These are phyloP conservation scores for Pseudochromis fuscus DNA, from an alignment of 2,797 vertebrate genomes.

Conservation along the genomic window DNA sequence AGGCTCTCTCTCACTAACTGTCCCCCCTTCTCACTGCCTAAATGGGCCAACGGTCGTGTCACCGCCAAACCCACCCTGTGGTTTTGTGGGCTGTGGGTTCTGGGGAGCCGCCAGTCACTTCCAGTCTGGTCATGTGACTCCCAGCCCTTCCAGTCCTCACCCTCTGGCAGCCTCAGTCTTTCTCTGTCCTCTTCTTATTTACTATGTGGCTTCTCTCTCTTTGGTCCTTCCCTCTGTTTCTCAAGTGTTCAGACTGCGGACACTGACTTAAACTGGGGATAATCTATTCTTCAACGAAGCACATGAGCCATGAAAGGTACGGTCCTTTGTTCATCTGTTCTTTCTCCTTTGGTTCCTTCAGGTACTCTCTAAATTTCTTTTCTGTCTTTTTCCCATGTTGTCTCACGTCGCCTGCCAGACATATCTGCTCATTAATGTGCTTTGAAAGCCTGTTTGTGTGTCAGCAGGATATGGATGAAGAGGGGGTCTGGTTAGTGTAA, in stretches of 20 bases:
- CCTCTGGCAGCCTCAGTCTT: constrained; percentile 33
- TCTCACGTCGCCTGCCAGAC: constrained; percentile 15
- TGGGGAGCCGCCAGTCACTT: constrained; percentile 46
- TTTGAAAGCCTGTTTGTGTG: constrained; percentile 43
- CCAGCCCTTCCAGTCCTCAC: constrained; percentile 37
- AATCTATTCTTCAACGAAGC: constrained; percentile 1
- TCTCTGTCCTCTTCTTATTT: constrained; percentile 21
- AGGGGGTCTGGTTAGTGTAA: constrained; percentile 52
- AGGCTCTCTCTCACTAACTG: constrained; percentile 8
- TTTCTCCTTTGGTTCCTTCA: background rate
- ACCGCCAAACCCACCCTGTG: constrained; percentile 58
- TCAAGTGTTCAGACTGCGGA: background rate
- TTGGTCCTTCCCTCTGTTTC: background rate
- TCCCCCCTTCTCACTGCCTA: constrained; percentile 13
- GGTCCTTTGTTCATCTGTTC: background rate
- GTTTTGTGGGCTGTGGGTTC: constrained; percentile 55
- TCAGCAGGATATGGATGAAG: constrained; percentile 10
- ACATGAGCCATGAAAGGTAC: constrained; percentile 68
- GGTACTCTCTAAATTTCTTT: background rate
- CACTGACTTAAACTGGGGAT: constrained; percentile 13
- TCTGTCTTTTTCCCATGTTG: background rate
- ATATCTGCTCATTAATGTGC: constrained; percentile 40
- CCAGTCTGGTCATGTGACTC: constrained; percentile 43
- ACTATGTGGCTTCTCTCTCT: constrained; percentile 2
- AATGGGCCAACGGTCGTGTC: constrained; percentile 28